Evolutionary conservation across 2,888 invertebrate genomes (phyloP).

Genomic region (Stramonita haemastoma): DNA sequence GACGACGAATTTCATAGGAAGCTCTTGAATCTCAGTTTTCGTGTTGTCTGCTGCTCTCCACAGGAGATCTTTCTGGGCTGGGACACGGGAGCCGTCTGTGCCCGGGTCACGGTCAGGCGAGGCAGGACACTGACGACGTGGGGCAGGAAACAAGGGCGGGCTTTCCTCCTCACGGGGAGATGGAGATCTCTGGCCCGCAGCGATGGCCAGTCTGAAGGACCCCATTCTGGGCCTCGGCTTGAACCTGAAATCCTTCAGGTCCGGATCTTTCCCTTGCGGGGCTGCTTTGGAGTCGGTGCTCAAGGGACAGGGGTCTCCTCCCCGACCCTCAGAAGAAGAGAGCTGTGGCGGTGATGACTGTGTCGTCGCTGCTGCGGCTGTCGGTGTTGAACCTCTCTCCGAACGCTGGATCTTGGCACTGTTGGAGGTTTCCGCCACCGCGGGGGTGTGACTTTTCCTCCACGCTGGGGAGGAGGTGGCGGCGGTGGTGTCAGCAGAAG

Average conservation of each 20-base stretch:
- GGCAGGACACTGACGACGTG: background rate
- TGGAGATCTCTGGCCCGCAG: background rate
- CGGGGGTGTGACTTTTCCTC: background rate
- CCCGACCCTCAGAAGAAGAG: background rate
- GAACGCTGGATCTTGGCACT: background rate
- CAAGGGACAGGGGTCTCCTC: too few species aligned
- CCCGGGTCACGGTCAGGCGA: background rate
- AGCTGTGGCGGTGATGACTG: background rate
- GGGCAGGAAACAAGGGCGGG: background rate
- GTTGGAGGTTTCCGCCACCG: background rate
- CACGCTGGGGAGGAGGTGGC: background rate
- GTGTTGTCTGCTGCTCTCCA: background rate
- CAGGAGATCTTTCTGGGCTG: background rate
- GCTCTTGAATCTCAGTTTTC: background rate
- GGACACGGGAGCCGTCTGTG: background rate
- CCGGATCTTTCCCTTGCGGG: background rate
- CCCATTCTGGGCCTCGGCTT: constrained; percentile 10
- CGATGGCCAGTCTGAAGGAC: constrained; percentile 17
- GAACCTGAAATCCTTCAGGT: background rate
- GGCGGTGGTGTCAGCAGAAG: too few species aligned
- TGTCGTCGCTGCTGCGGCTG: background rate
- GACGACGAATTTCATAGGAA: background rate
- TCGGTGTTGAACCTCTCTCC: background rate
- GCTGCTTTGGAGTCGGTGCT: background rate
- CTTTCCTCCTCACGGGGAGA: background rate